A percentile compares a stretch with the other conserved stretches of the same genome.
These are phyloP conservation scores for Tipula helvola DNA, from an alignment of 2,888 invertebrate genomes.

Conservation along the genomic window DNA sequence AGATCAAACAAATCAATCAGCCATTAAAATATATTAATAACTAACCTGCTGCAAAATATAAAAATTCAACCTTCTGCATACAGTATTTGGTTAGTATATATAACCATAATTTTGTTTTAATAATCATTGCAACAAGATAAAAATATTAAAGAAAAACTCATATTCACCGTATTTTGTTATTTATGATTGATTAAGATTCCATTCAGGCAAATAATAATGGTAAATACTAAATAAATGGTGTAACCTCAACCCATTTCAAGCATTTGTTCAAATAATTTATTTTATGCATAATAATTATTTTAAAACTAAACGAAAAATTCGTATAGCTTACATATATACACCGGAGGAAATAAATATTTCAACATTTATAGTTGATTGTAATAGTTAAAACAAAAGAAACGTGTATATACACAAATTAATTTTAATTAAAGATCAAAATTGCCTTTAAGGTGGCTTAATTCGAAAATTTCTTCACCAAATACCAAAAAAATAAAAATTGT, in stretches of 20 bases:
- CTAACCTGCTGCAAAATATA: not conserved
- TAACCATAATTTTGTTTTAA: not conserved
- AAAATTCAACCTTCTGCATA: not conserved
- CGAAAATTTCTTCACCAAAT: not conserved
- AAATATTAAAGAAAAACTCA: not conserved
- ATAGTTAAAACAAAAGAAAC: not conserved
- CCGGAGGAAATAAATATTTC: not conserved
- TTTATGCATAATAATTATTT: not conserved
- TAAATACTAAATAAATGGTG: not conserved
- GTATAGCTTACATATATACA: not conserved
- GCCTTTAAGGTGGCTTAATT: not conserved
- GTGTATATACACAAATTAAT: not conserved
- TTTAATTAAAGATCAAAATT: not conserved
- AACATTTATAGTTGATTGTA: not conserved
- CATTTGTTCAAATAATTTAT: not conserved
- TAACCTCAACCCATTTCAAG: conserved; percentile 4
- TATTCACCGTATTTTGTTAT: not conserved
- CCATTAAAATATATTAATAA: not conserved
- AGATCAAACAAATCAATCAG: not conserved
- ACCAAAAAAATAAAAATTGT: not conserved
- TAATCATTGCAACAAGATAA: not conserved
- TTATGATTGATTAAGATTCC: not conserved
- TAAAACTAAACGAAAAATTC: not conserved
- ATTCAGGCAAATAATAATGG: not conserved
- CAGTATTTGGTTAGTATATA: not conserved